Conservation (phyloP, 1,140 invertebrate genomes). For the Diabrotica virgifera region DNA sequence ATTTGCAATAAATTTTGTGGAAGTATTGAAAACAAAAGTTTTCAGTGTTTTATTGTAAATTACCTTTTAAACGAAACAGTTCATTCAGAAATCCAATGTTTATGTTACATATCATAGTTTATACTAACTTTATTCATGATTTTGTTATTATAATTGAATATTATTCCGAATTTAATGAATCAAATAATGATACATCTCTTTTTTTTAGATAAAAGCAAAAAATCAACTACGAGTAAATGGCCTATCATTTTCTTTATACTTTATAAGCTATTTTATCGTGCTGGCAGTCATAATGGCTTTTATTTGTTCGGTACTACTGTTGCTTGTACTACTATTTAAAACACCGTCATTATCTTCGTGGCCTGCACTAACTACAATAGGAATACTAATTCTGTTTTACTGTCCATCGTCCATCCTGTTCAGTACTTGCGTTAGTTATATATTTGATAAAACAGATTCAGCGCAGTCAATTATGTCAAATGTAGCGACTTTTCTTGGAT, state of each 20-base stretch:
- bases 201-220: slow-evolving; percentile 71
- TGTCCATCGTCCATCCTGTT: slow-evolving; percentile 73
- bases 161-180: too few relatives aligned
- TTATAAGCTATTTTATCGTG: slow-evolving; percentile 71
- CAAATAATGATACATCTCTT: neutral
- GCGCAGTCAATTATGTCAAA: slow-evolving; percentile 76
- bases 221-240: slow-evolving; percentile 82
- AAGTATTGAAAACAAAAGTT: too few relatives aligned
- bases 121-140: too few relatives aligned
- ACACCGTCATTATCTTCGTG: slow-evolving; percentile 64
- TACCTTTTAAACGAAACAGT: too few relatives aligned
- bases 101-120: too few relatives aligned
- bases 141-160: too few relatives aligned
- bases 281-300: slow-evolving; percentile 67
- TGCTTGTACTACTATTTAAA: slow-evolving; percentile 66
- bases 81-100: too few relatives aligned
- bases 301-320: slow-evolving; percentile 63
- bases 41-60: too few relatives aligned
- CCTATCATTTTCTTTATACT: slow-evolving; percentile 73
- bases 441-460: slow-evolving; percentile 79
- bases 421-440: slow-evolving; percentile 71
- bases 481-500: slow-evolving; percentile 69
- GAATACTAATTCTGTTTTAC: slow-evolving; percentile 67
- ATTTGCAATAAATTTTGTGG: too few relatives aligned
- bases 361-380: slow-evolving; percentile 67